These are phyloP conservation scores for Kryptolebias marmoratus DNA, from an alignment of 2,113 vertebrate genomes.

Conservation along the genomic window DNA sequence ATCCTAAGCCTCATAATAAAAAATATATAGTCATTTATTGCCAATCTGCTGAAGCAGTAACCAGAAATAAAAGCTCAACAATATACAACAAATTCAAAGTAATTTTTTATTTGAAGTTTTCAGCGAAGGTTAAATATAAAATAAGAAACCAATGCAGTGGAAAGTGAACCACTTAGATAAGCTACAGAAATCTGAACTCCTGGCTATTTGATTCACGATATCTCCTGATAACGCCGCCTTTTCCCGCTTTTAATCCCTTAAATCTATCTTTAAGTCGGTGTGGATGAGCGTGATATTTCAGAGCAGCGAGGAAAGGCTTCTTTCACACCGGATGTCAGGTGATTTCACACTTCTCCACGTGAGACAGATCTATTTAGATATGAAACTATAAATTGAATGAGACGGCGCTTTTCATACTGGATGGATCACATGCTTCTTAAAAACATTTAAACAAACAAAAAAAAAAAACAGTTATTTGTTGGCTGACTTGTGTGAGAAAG, in stretches of 20 bases:
- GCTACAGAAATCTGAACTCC: conserved; percentile 19
- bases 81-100: not conserved
- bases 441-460: conserved; percentile 4
- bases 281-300: conserved; percentile 30
- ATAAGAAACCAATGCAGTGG: not conserved
- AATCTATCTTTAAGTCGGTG: conserved; percentile 37
- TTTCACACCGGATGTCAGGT: conserved; percentile 30
- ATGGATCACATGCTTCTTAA: not conserved
- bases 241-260: conserved; percentile 52
- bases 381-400: conserved; percentile 5
- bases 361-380: conserved; percentile 36
- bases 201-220: conserved; percentile 33
- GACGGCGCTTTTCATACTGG: conserved; percentile 15
- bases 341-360: conserved; percentile 27
- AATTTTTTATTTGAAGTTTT: not conserved
- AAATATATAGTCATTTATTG: too few species aligned
- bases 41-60: not conserved
- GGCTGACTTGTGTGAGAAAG: not conserved
- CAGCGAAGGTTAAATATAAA: not conserved
- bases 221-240: conserved; percentile 40
- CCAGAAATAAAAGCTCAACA: not conserved
- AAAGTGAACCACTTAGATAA: conserved; percentile 1
- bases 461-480: conserved; percentile 4
- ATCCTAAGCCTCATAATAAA: not conserved
- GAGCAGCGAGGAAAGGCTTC: conserved; percentile 18